These are phyloP conservation scores for Dasypolia templi DNA, from an alignment of 2,888 invertebrate genomes.

Conservation along the genomic window DNA sequence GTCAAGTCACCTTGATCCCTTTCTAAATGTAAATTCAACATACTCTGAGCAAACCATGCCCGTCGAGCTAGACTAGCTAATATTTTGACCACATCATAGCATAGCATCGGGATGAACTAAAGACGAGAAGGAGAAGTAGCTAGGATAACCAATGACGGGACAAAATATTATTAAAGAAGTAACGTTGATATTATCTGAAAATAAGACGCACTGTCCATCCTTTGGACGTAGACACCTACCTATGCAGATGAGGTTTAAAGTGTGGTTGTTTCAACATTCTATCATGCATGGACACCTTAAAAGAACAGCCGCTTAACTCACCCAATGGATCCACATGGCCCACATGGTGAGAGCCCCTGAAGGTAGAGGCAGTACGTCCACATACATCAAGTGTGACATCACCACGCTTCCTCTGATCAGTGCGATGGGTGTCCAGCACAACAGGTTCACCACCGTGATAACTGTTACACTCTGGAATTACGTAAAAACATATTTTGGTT, in stretches of 20 bases:
- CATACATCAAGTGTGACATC: conserved; percentile 70
- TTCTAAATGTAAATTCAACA: neutral
- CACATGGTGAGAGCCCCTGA: conserved; percentile 72
- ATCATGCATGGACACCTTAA: neutral
- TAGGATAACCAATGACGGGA: neutral
- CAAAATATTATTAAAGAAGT: neutral
- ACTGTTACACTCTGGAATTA: conserved; percentile 78
- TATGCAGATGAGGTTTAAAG: neutral
- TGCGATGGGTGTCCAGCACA: conserved; percentile 84
- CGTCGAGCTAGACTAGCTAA: no score
- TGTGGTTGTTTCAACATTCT: neutral
- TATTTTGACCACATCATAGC: neutral
- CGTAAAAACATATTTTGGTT: neutral
- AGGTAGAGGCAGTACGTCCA: conserved; percentile 67
- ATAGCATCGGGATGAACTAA: no score
- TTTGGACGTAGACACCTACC: neutral
- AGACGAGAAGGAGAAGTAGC: neutral
- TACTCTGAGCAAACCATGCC: neutral
- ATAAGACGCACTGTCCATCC: no score
- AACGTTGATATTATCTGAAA: no score
- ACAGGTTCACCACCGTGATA: conserved; percentile 76
- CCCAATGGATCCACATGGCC: conserved; percentile 81
- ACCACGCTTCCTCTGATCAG: conserved; percentile 79
- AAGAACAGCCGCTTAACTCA: neutral
- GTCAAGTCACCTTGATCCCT: neutral